These are phyloP conservation scores for Sceloporus undulatus DNA, from an alignment of 2,113 vertebrate species.

Conservation along the genomic window DNA sequence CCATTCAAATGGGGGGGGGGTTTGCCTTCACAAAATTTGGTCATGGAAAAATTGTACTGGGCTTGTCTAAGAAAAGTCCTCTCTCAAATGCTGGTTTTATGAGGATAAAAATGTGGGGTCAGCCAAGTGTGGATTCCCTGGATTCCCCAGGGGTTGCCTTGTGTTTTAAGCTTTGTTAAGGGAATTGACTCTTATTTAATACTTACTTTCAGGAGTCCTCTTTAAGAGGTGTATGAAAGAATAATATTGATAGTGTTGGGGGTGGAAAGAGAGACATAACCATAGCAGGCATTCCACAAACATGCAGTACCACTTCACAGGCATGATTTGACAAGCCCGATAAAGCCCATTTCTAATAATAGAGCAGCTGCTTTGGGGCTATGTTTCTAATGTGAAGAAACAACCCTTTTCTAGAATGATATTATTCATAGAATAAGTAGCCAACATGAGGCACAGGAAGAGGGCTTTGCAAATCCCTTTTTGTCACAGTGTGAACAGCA, in stretches of 20 bases:
- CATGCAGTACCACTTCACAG: not conserved
- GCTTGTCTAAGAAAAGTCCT: not conserved
- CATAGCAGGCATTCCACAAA: not conserved
- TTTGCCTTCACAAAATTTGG: not conserved
- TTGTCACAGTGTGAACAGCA: not conserved
- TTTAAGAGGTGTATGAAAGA: not conserved
- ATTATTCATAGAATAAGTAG: not conserved
- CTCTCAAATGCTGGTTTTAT: not conserved
- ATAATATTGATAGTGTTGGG: not conserved
- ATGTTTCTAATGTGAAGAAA: not conserved
- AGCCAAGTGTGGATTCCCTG: not conserved
- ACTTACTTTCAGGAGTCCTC: not conserved
- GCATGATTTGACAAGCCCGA: not conserved
- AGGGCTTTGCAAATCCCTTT: not conserved
- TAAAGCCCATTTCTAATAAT: slow-evolving; percentile 1
- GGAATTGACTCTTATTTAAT: not conserved
- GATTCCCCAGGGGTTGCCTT: not conserved
- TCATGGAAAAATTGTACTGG: not conserved
- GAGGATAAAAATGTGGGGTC: not conserved
- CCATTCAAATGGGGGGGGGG: not conserved
- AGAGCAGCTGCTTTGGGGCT: not conserved
- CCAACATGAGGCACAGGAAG: not conserved
- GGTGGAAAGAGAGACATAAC: not conserved
- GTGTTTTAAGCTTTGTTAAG: not conserved
- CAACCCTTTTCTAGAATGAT: not conserved